Evolutionary conservation across 2,888 invertebrate genomes (phyloP), one percentile per base, ranked within the genome.

Genomic region (Luperina testacea): DNA sequence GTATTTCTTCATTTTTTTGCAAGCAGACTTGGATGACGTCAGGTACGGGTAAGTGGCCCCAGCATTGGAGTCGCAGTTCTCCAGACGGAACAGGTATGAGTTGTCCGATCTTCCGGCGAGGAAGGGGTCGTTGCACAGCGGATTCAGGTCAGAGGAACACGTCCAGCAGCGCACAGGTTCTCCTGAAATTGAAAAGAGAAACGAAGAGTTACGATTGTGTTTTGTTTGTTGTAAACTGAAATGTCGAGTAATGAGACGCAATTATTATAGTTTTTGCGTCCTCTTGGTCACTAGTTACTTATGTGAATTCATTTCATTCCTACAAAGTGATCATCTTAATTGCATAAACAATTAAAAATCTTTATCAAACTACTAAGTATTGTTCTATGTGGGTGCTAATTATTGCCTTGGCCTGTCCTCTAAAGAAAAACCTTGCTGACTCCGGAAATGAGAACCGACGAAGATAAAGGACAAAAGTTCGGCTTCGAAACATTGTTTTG

Each of bases 1-100:
- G 95, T 97, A 97, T 95, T 98, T 98, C 89, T 98, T 98, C 86
- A 97, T 97, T 93, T 98, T 98, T 92, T 98, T 98, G 96, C 98
- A 98, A 80, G 98, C 98, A 42, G 98, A 97, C 87, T 97, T 97
- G 0, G 97, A 97, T 3, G 96, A 93, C 5, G 95, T 94, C 81
- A 96, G 92, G 88, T 96, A 96, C 0, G 96, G 96, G 89, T 96
- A 97, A 57, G 95, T 94, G 20, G 95, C 96, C 2, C 96, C 96
- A 32, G 95, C 93, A 83, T 96, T 96, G 1, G 96, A 93, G 85
- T 97, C 96, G 81, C 97, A 97, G 93, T 97, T 96, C 89, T 97
- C 96, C 73, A 97, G 89, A 11, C 95, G 92, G 92, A 95, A 95
- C 51, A 95, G 92, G 86, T 97, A 96, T 20, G 95, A 94, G 90